Conservation (phyloP, 2,888 invertebrate genomes). For the Phortica okadai region DNA sequence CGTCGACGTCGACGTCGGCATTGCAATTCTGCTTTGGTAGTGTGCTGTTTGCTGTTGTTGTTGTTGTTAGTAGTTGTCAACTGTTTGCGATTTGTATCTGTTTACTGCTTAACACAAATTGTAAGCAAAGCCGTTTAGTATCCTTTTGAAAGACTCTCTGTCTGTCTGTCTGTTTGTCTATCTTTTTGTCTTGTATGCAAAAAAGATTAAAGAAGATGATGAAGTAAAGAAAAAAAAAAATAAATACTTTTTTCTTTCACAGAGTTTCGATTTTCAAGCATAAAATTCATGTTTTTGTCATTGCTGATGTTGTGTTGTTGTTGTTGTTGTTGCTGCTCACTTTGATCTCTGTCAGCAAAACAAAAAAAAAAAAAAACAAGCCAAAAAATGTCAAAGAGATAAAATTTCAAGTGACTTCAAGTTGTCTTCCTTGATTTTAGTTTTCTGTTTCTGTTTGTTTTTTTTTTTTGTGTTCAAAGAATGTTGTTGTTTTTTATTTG, state of each 20-base stretch:
- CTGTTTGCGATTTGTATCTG: slow-evolving; percentile 21
- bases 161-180: neutral
- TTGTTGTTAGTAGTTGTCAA: slow-evolving; percentile 19
- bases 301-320: neutral
- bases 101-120: neutral
- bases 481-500: neutral
- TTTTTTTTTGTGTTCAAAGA: neutral
- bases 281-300: neutral
- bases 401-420: neutral
- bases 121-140: slow-evolving; percentile 2
- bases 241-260: neutral
- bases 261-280: neutral
- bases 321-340: neutral
- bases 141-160: slow-evolving; percentile 4
- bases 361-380: neutral
- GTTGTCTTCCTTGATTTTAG: neutral
- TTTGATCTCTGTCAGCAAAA: neutral
- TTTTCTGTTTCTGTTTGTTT: neutral
- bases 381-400: neutral
- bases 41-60: neutral
- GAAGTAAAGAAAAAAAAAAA: too few relatives aligned
- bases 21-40: neutral
- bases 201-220: neutral
- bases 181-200: too few relatives aligned
- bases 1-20: too few relatives aligned